Evolutionary conservation across 2,888 invertebrate genomes (phyloP).

Genomic region (Ophraella communa): DNA sequence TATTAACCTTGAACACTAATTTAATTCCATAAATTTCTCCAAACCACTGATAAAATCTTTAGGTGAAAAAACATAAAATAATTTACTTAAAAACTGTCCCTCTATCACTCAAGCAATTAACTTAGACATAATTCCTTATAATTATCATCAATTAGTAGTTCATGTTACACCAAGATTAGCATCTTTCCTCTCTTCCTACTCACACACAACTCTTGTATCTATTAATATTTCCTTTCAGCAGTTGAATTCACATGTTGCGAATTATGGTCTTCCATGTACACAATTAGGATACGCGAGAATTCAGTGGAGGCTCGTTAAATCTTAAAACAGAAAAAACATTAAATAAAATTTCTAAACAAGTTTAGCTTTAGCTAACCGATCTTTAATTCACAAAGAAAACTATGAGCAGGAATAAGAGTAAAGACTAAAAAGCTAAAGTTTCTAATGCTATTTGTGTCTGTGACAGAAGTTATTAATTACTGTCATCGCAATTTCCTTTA

Average conservation of each 20-base stretch:
- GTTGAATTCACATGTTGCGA: slow-evolving; percentile 34
- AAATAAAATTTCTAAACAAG: not conserved
- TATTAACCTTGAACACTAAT: slow-evolving; percentile 1
- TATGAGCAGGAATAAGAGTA: no score
- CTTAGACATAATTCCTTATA: slow-evolving; percentile 35
- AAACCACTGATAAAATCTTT: not conserved
- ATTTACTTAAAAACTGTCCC: slow-evolving; percentile 25
- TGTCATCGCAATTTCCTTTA: no score
- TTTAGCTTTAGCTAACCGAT: no score
- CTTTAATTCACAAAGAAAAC: no score
- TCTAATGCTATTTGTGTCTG: no score
- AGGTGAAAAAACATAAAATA: slow-evolving; percentile 17
- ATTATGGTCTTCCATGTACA: slow-evolving; percentile 30
- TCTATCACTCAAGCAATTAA: slow-evolving; percentile 35
- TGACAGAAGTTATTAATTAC: no score
- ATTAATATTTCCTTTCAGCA: slow-evolving; percentile 35
- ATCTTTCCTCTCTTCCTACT: slow-evolving; percentile 29
- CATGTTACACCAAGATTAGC: slow-evolving; percentile 36
- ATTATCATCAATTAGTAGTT: slow-evolving; percentile 34
- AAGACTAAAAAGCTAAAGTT: no score
- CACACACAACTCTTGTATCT: slow-evolving; percentile 18
- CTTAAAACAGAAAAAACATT: not conserved
- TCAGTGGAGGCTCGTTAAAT: not conserved
- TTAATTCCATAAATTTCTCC: not conserved
- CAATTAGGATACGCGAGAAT: slow-evolving; percentile 28